Conservation (phyloP, 1,140 invertebrate genomes). For the Cyrtorhinus lividipennis region DNA sequence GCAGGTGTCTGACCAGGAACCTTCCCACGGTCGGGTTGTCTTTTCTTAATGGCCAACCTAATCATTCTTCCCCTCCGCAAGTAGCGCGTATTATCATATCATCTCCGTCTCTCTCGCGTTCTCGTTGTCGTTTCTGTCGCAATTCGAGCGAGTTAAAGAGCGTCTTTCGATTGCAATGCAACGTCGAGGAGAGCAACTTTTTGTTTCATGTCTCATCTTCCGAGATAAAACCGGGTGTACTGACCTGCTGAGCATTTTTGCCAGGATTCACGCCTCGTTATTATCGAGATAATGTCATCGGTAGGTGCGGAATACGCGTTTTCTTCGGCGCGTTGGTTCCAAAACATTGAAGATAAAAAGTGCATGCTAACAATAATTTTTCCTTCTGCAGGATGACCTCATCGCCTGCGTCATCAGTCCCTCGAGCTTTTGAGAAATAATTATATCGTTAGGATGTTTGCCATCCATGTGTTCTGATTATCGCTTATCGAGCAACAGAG, state of each 20-base stretch:
- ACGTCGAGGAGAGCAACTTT: not conserved
- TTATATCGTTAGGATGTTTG: too few relatives aligned
- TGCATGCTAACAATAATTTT: too few relatives aligned
- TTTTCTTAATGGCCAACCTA: conserved; percentile 8
- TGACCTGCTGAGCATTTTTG: not conserved
- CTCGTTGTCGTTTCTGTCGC: not conserved
- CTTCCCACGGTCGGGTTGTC: conserved; percentile 5
- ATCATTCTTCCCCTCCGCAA: conserved; percentile 1
- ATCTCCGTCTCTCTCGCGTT: not conserved
- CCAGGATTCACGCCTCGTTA: too few relatives aligned
- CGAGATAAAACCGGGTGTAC: not conserved
- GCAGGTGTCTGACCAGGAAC: conserved; percentile 4
- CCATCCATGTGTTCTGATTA: too few relatives aligned
- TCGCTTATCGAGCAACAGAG: too few relatives aligned
- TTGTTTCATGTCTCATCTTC: not conserved
- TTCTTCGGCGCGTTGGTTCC: too few relatives aligned
- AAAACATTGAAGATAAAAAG: too few relatives aligned
- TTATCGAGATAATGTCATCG: too few relatives aligned
- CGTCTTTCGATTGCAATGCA: not conserved
- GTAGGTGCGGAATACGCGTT: too few relatives aligned
- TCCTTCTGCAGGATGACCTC: too few relatives aligned
- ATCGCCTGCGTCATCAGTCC: too few relatives aligned
- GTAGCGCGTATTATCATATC: conserved; percentile 4
- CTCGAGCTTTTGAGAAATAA: too few relatives aligned
- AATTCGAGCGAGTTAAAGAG: not conserved